phyloP scores from a whole-genome alignment of 2,113 vertebrate species.

The Enhydra lutris region DNA sequence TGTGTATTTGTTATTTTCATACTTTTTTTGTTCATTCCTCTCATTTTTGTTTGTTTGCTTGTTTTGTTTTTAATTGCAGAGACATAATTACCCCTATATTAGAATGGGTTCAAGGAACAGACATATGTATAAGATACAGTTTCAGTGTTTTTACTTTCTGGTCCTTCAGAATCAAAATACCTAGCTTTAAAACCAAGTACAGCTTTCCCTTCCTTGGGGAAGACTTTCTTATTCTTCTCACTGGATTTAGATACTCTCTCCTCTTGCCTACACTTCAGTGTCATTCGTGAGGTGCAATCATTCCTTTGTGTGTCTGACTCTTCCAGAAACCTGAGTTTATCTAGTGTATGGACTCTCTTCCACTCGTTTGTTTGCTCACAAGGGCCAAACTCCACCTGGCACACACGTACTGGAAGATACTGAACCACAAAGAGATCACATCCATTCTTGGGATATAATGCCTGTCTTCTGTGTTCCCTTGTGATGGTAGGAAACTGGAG shows the following conservation, averaged over 20 bases:
- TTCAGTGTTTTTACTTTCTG: not conserved
- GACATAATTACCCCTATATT: not conserved
- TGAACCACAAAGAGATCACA: not conserved
- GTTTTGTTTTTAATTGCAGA: not conserved
- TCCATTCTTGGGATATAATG: not conserved
- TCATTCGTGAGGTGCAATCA: not conserved
- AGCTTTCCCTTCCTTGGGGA: not conserved
- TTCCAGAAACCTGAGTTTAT: not conserved
- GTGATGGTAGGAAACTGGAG: not conserved
- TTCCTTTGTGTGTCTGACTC: not conserved
- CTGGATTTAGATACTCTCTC: not conserved
- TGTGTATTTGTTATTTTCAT: not conserved
- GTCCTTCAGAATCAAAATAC: not conserved
- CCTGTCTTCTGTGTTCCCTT: not conserved
- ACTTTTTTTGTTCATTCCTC: not conserved
- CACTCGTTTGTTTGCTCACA: not conserved
- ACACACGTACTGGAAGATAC: not conserved
- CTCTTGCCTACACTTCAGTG: not conserved
- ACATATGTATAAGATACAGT: not conserved
- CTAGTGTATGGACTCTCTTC: not conserved
- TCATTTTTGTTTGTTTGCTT: not conserved
- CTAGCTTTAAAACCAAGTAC: not conserved
- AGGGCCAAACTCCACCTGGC: not conserved
- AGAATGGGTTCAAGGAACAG: not conserved
- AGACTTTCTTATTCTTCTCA: not conserved